Evolutionary conservation across 2,888 invertebrate species (phyloP), one percentile per base, ranked within the genome.

Genomic region (Achlya flavicornis): DNA sequence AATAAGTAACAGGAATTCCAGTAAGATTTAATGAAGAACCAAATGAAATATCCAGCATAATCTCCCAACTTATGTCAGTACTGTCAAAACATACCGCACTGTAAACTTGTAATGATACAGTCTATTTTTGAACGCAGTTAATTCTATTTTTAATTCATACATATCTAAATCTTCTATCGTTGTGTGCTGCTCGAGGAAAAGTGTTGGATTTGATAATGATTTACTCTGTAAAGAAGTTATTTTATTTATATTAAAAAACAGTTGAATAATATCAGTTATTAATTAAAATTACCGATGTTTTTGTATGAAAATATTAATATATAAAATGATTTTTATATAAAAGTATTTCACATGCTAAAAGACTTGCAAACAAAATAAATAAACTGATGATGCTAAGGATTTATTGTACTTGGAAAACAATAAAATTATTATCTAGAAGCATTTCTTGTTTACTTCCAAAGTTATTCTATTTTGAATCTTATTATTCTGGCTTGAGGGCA

Each of bases 131-230:
- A n/a, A 46, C 6, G 14, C 5, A 46, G n/a, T n/a, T 46, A 46
- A n/a, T n/a, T n/a, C 46, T 46, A 46, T 46, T 46, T 46, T n/a
- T n/a, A 46, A n/a, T 46, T 46, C n/a, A n/a, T n/a, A 46, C 46
- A 46, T n/a, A 10, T 10, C 12, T 26, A 26, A 6, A 14, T 14
- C 4, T 14, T 4, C 0, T 43, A 4, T 43, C 14, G 14, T 2
- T 14, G 43, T 43, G 3, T 43, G 43, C 14, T 43, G 14, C 7
- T n/a, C 5, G n/a, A 46, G 46, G 46, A 46, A 46, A 46, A 46
- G 46, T 46, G 2, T 5, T 4, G 0, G 4, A 46, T 46, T 46
- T 46, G n/a, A 46, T 46, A 46, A 46, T 6, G 10, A n/a, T 4
- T 46, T 46, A 3, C 14, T 43, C n/a, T 46, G 46, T 7, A 6